Percentiles rank a stretch among this genome's conserved stretches.
These are phyloP conservation scores for Rhagonycha fulva DNA, from an alignment of 2,888 invertebrate species.

Conservation along the genomic window DNA sequence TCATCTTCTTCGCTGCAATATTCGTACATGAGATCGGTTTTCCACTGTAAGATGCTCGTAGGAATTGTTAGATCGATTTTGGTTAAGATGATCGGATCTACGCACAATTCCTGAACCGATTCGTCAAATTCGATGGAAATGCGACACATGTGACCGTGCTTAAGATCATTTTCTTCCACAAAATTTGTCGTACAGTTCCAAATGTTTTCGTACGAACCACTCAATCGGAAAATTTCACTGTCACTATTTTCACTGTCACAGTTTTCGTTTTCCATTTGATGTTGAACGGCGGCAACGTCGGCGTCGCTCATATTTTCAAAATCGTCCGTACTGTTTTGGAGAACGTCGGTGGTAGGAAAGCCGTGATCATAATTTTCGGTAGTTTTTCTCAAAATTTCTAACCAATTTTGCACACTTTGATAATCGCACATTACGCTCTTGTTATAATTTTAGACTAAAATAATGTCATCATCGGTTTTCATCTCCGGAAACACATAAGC, in stretches of 20 bases:
- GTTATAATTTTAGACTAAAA: slow-evolving; percentile 2
- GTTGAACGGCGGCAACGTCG: neutral
- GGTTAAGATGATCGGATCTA: slow-evolving; percentile 46
- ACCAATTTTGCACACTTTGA: slow-evolving; percentile 47
- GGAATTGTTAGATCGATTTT: slow-evolving; percentile 58
- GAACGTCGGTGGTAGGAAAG: slow-evolving; percentile 14
- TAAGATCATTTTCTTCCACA: slow-evolving; percentile 25
- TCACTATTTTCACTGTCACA: neutral
- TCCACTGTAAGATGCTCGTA: slow-evolving; percentile 61
- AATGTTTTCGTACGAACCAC: slow-evolving; percentile 38
- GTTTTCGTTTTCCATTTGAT: neutral
- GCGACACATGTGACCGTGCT: slow-evolving; percentile 41
- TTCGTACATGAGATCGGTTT: slow-evolving; percentile 57
- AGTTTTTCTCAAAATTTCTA: slow-evolving; percentile 44
- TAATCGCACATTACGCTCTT: slow-evolving; percentile 19
- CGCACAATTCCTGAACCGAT: slow-evolving; percentile 35
- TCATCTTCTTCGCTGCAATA: slow-evolving; percentile 61
- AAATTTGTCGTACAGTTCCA: slow-evolving; percentile 37
- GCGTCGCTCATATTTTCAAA: neutral
- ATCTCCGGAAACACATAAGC: slow-evolving; percentile 26
- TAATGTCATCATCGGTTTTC: slow-evolving; percentile 2
- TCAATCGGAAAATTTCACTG: slow-evolving; percentile 7
- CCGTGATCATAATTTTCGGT: slow-evolving; percentile 48
- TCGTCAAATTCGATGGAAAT: slow-evolving; percentile 44
- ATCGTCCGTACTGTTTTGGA: neutral